Evolutionary conservation across 2,113 vertebrate species (phyloP), one percentile per base, ranked within the genome.

Genomic region (Zosterops borbonicus): DNA sequence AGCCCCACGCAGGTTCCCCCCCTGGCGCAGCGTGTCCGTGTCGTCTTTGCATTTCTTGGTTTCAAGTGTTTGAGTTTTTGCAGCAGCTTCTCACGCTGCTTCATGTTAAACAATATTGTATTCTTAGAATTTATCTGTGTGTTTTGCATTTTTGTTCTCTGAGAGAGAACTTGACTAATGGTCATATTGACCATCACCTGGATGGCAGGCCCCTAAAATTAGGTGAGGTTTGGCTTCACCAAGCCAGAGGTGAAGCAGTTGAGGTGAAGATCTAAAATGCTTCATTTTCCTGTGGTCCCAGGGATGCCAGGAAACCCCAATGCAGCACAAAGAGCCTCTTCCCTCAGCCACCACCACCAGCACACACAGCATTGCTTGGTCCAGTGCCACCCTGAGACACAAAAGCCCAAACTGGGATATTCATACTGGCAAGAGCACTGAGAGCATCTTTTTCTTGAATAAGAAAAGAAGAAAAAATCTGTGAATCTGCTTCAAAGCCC

Each of bases 281-380:
- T 53, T 33, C 23, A 3, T 33, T 60, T 39, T 60, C 33, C 33
- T 33, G 0, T 27, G 33, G 23, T 24, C 39, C 46, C 7, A 3
- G 0, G 0, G 62, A n/a, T 24, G 33, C 9, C 75, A 62, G 24
- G 23, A 69, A n/a, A n/a, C 9, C 41, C 37, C 35, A 52, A 50
- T 2, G 37, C 4, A 42, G 49, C 28, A 49, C 29, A 17, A 37
- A 47, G 28, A 80, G 9, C 41, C 50, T 28, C 29, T 12, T 49
- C 9, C 49, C 41, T 41, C 49, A 63, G 39, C 39, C 55, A n/a
- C 39, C 31, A 75, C 15, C 37, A 58, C 17, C 78, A 44, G 53
- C 44, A 68, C 1, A 4, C 35, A 46, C 41, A 46, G 0, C 0
- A 0, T 1, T 39, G 80, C 14, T 12, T 49, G 39, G 15, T 7